phyloP scores from a whole-genome alignment of 2,797 vertebrate genomes.

The Onychomys torridus region DNA sequence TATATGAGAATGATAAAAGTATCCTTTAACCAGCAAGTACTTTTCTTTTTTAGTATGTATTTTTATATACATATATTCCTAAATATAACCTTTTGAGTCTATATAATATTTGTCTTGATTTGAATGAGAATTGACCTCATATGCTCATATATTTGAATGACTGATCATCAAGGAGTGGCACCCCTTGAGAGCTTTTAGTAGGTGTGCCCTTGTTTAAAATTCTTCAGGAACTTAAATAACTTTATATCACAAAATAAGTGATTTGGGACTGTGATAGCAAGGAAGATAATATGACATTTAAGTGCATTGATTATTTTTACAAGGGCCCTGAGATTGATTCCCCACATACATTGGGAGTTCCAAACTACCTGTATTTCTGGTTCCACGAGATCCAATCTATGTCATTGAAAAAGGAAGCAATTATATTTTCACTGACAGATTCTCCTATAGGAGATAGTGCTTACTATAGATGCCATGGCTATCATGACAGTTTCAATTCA shows the following conservation, averaged over 20 bases:
- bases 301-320: not conserved
- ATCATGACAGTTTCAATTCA: not conserved
- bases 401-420: too few species aligned
- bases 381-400: not conserved
- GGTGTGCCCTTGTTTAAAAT: not conserved
- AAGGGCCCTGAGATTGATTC: not conserved
- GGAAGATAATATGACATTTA: not conserved
- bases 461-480: not conserved
- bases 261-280: not conserved
- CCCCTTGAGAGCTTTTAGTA: not conserved
- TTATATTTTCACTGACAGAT: not conserved
- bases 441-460: not conserved
- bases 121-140: not conserved
- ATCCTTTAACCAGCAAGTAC: not conserved
- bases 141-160: not conserved
- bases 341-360: too few species aligned
- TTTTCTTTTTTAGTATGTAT: not conserved
- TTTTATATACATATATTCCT: not conserved
- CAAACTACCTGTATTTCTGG: not conserved
- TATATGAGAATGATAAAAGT: not conserved
- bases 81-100: not conserved
- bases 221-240: not conserved
- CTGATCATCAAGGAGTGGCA: not conserved
- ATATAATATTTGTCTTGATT: not conserved
- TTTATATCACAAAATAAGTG: not conserved